Evolutionary conservation across 2,888 invertebrate genomes (phyloP).

Genomic region (Pseudococcus jackbeardsleyi): DNA sequence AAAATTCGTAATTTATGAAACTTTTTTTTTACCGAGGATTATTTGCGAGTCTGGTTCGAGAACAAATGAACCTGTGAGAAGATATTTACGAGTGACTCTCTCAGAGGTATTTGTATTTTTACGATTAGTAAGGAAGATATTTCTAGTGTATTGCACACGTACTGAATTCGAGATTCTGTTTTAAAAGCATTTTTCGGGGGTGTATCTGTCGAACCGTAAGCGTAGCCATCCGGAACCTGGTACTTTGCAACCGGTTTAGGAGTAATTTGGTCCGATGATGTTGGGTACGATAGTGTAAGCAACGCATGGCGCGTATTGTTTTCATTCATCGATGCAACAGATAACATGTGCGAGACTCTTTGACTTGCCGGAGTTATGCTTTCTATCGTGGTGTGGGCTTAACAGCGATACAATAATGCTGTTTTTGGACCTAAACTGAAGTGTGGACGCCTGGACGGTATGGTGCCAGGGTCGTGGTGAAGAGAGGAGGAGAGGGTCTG

Average conservation of each 20-base stretch:
- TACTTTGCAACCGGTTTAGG: background rate
- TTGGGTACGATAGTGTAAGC: background rate
- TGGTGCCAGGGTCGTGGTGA: no score
- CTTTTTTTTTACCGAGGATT: background rate
- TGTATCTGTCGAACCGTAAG: background rate
- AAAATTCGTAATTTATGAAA: constrained; percentile 11
- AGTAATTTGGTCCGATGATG: background rate
- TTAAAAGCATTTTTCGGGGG: background rate
- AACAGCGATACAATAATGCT: no score
- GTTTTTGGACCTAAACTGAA: no score
- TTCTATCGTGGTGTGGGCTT: background rate
- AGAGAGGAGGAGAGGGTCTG: no score
- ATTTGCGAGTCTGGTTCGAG: background rate
- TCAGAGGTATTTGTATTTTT: background rate
- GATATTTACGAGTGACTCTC: background rate
- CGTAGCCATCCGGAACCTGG: background rate
- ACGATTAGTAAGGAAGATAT: background rate
- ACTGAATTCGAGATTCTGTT: background rate
- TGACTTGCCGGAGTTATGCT: background rate
- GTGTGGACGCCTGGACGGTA: no score
- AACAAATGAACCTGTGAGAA: background rate
- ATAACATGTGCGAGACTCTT: background rate
- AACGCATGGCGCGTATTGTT: background rate
- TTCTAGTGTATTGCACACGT: background rate
- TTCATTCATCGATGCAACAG: background rate